phyloP scores from a whole-genome alignment of 1,140 invertebrate species.

The Trichogramma pretiosum region DNA sequence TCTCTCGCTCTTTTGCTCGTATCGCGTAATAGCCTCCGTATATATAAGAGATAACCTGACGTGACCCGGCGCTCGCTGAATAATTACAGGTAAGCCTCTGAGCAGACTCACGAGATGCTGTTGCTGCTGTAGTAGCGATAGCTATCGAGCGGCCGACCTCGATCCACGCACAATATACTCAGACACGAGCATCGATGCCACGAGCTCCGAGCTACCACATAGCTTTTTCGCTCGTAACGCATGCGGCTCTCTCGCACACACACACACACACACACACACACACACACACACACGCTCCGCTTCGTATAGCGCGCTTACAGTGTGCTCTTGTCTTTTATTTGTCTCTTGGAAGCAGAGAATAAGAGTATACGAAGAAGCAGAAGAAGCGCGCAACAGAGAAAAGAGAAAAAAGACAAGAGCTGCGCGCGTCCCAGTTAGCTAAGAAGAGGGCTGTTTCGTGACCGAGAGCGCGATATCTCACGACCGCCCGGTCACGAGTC shows the following conservation, averaged over 20 bases:
- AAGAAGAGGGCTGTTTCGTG: slow-evolving; percentile 15
- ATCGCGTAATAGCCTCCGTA: too few relatives aligned
- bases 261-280: neutral
- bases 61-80: slow-evolving; percentile 42
- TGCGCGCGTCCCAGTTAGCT: slow-evolving; percentile 21
- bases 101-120: slow-evolving; percentile 14
- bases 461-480: too few relatives aligned
- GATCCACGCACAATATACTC: slow-evolving; percentile 19
- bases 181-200: neutral
- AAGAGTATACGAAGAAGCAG: slow-evolving; percentile 22
- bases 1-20: too few relatives aligned
- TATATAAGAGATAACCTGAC: slow-evolving; percentile 44
- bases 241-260: too few relatives aligned
- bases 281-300: slow-evolving; percentile 7
- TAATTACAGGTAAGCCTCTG: slow-evolving; percentile 42
- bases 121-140: slow-evolving; percentile 25
- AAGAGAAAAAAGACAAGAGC: too few relatives aligned
- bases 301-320: slow-evolving; percentile 18
- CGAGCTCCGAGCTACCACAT: too few relatives aligned
- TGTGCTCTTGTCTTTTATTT: neutral
- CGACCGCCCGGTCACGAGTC: slow-evolving; percentile 22
- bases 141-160: slow-evolving; percentile 29
- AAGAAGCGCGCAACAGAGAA: slow-evolving; percentile 17
- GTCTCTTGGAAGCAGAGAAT: neutral
- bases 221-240: too few relatives aligned